Conservation (phyloP, 2,888 invertebrate species). For the Cheilosia scutellata region DNA sequence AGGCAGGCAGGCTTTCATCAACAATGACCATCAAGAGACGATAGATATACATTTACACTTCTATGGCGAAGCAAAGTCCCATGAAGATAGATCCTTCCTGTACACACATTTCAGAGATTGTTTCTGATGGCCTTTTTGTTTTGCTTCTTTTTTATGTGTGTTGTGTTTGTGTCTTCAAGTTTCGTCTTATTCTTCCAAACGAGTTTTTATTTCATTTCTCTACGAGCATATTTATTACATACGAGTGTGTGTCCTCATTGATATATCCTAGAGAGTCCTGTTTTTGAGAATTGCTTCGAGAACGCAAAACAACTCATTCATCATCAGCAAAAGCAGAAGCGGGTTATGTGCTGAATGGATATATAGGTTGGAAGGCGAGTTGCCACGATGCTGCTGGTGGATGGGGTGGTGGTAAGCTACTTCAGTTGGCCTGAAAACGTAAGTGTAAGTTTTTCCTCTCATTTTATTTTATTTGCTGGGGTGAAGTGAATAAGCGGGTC, state of each 20-base stretch:
- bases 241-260: no score
- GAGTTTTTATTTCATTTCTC: constrained; percentile 37
- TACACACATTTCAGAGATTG: constrained; percentile 51
- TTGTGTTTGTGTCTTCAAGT: constrained; percentile 46
- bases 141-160: not conserved
- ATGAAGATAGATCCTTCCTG: not conserved
- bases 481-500: no score
- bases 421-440: no score
- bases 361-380: not conserved
- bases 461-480: no score
- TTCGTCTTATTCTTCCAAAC: constrained; percentile 2
- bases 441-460: no score
- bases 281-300: constrained; percentile 46
- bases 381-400: no score
- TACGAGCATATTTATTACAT: constrained; percentile 67
- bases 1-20: constrained; percentile 56
- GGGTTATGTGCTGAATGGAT: constrained; percentile 9
- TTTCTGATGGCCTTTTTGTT: constrained; percentile 59
- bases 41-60: constrained; percentile 37
- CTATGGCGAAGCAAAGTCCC: not conserved
- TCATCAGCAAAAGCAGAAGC: constrained; percentile 19
- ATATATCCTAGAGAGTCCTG: no score
- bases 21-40: constrained; percentile 61
- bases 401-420: no score
- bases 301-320: constrained; percentile 68